Evolutionary conservation across 2,797 vertebrate species (phyloP), one percentile per base, ranked within the genome.

Genomic region (Peromyscus melanophrys): DNA sequence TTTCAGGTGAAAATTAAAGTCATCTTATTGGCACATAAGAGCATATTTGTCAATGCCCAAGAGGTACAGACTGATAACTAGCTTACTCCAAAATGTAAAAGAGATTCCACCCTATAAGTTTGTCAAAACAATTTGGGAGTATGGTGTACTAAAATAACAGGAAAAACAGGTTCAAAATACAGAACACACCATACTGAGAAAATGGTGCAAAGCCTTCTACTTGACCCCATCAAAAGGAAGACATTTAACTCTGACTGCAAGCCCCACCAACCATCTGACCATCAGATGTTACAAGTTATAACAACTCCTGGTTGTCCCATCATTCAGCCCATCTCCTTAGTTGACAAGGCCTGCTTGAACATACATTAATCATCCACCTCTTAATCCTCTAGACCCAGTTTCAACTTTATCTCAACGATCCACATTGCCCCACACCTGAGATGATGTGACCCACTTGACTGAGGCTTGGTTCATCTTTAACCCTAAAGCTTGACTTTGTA

Each of bases 321-420:
- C 2, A 73, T 40, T 40, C 0, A 9, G 23, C 57, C 7, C 23
- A 71, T 57, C 14, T 52, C 43, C 21, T 17, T n/a, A 23, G 11
- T 12, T 69, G 21, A 27, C 21, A 52, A 25, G 43, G 21, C 13
- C 21, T 37, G 13, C 21, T 49, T 34, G 19, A 67, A 52, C 1
- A 2, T 7, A 7, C 4, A 27, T 85, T 1, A 7, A 11, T 52
- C 7, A 9, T 69, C 19, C 11, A 65, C 27, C 27, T 34, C 0
- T 34, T 8, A 4, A 31, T 37, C 3, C 19, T 69, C 6, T 69
- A 52, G 31, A 69, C 31, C 4, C 4, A 69, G 4, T 37, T 69
- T 86, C 21, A 8, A 69, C 13, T 34, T 27, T 52, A 11, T 69
- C 13, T 37, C 31, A 34, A 25, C 25, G 5, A 25, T 21, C 63